phyloP scores from a whole-genome alignment of 2,888 invertebrate genomes.

The Lithophane semibrunnea region DNA sequence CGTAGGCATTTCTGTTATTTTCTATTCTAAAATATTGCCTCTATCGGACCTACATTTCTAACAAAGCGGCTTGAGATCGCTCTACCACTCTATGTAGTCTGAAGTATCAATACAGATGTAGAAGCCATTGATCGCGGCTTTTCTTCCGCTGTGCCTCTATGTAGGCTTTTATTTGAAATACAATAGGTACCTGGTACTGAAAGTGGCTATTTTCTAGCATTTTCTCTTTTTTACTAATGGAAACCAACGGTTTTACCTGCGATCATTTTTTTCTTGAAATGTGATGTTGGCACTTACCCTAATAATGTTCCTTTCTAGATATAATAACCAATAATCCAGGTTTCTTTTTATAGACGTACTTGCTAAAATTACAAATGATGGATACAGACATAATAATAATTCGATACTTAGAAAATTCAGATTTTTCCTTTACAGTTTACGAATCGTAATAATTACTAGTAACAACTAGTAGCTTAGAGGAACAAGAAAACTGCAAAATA shows the following conservation, averaged over 20 bases:
- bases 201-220: conserved; percentile 14
- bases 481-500: neutral
- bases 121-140: conserved; percentile 29
- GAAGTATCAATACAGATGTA: conserved; percentile 38
- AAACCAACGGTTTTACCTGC: neutral
- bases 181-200: conserved; percentile 17
- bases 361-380: neutral
- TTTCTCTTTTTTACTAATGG: neutral
- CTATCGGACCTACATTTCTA: conserved; percentile 8
- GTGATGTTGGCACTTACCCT: no score
- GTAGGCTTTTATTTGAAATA: conserved; percentile 35
- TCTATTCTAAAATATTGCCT: conserved; percentile 7
- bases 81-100: conserved; percentile 1
- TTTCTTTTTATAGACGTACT: neutral
- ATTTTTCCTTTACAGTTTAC: neutral
- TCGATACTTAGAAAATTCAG: neutral
- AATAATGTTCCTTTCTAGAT: neutral
- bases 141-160: neutral
- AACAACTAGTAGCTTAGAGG: neutral
- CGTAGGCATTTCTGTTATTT: conserved; percentile 9
- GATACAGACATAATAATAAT: neutral
- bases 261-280: neutral
- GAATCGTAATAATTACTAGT: neutral
- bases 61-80: conserved; percentile 29
- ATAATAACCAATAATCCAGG: neutral